A percentile compares a stretch with the other conserved stretches of the same genome.
phyloP scores from a whole-genome alignment of 2,797 vertebrate species.

The Rhodeus uyekii region DNA sequence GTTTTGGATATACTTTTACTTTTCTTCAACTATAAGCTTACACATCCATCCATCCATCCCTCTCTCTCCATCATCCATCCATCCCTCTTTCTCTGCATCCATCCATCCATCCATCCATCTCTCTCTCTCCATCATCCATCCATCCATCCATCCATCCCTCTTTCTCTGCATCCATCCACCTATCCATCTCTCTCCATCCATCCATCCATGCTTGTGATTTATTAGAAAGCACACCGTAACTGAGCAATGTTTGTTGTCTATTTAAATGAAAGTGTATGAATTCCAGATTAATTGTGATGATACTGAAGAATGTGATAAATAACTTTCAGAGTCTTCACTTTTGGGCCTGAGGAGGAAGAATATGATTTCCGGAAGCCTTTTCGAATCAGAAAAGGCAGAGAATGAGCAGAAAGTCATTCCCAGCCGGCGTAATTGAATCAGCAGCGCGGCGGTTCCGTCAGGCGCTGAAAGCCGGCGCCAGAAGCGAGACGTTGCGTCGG shows the following conservation, averaged over 20 bases:
- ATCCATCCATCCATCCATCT: no score
- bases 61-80: no score
- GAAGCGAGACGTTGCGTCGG: neutral
- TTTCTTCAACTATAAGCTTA: neutral
- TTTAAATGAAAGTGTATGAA: neutral
- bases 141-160: no score
- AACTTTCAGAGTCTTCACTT: no score
- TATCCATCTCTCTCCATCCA: no score
- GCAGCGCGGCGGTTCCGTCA: rapidly evolving
- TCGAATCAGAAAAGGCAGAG: neutral
- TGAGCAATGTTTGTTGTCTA: neutral
- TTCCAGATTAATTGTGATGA: neutral
- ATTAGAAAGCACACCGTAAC: neutral
- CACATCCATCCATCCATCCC: no score
- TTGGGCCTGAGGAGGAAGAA: neutral
- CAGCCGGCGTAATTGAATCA: neutral
- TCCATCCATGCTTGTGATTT: no score
- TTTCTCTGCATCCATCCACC: no score
- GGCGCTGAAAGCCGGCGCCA: neutral
- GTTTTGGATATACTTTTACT: neutral
- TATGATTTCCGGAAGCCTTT: neutral
- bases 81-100: no score
- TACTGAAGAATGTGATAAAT: no score
- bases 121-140: no score
- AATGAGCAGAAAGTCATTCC: neutral